Percentiles rank a stretch among this genome's conserved stretches.
These are phyloP conservation scores for Lithosia quadra DNA, from an alignment of 2,888 invertebrate genomes.

Conservation along the genomic window DNA sequence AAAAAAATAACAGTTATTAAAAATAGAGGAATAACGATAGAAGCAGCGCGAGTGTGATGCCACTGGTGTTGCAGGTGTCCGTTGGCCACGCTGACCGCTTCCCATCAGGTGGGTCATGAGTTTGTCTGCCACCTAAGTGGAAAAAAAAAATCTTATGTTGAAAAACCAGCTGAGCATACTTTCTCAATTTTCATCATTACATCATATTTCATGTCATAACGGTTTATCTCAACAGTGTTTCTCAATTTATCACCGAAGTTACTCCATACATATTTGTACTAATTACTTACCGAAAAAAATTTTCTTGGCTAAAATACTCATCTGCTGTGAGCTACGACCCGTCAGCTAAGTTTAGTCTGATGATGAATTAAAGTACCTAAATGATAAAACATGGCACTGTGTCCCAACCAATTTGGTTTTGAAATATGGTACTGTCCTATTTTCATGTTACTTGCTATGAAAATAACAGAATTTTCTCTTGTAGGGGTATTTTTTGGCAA, in stretches of 20 bases:
- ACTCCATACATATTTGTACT: not conserved
- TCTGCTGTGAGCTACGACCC: constrained; percentile 16
- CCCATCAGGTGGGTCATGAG: too few relatives aligned
- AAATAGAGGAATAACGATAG: too few relatives aligned
- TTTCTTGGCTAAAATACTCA: constrained; percentile 13
- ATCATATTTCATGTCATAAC: not conserved
- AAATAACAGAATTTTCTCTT: not conserved
- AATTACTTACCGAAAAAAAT: not conserved
- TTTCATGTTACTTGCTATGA: constrained; percentile 22
- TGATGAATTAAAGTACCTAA: constrained; percentile 49
- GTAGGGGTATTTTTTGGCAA: not conserved
- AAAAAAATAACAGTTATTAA: too few relatives aligned
- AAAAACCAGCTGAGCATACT: not conserved
- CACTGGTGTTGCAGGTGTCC: too few relatives aligned
- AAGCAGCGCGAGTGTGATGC: too few relatives aligned
- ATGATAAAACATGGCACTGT: constrained; percentile 57
- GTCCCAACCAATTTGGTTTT: constrained; percentile 55
- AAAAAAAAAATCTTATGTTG: too few relatives aligned
- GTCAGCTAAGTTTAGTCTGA: constrained; percentile 29
- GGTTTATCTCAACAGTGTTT: not conserved
- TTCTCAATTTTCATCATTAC: not conserved
- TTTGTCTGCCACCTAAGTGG: too few relatives aligned
- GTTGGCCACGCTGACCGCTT: too few relatives aligned
- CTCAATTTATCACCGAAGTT: not conserved
- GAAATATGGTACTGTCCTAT: constrained; percentile 42